Evolutionary conservation across 2,113 vertebrate genomes (phyloP).

Genomic region (Saimiri boliviensis): DNA sequence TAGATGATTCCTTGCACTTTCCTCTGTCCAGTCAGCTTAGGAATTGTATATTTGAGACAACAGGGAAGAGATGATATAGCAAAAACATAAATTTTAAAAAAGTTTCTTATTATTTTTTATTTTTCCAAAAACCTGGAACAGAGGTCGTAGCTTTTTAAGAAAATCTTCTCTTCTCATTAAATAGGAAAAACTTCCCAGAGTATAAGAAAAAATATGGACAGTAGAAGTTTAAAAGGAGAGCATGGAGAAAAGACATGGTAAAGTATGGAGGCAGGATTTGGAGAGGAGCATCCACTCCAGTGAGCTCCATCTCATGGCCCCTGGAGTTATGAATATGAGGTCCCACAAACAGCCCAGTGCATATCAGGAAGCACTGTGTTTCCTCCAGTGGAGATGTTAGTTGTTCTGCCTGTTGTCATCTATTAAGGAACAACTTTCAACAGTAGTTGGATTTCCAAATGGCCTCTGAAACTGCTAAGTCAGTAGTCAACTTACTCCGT

Average conservation of each 20-base stretch:
- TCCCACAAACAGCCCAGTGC: background rate
- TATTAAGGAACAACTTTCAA: background rate
- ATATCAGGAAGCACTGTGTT: background rate
- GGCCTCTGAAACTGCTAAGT: background rate
- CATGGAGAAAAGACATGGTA: rapidly evolving
- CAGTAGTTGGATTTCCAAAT: background rate
- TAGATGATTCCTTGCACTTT: background rate
- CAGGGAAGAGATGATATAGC: background rate
- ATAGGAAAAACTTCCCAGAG: background rate
- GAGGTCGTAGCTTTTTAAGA: background rate
- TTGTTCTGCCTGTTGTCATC: background rate
- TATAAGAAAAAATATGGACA: background rate
- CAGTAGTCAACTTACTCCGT: background rate
- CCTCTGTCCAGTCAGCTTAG: background rate
- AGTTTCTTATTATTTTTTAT: background rate
- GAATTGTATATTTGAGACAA: background rate
- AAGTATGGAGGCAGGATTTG: background rate
- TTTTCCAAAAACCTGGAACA: background rate
- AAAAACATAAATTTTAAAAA: background rate
- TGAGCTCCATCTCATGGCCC: background rate
- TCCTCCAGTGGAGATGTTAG: background rate
- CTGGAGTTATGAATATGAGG: background rate
- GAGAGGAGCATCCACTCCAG: rapidly evolving
- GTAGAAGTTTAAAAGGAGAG: background rate
- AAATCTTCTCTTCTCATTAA: background rate